phyloP scores from a whole-genome alignment of 2,888 invertebrate species.

The Amphipoea lucens region DNA sequence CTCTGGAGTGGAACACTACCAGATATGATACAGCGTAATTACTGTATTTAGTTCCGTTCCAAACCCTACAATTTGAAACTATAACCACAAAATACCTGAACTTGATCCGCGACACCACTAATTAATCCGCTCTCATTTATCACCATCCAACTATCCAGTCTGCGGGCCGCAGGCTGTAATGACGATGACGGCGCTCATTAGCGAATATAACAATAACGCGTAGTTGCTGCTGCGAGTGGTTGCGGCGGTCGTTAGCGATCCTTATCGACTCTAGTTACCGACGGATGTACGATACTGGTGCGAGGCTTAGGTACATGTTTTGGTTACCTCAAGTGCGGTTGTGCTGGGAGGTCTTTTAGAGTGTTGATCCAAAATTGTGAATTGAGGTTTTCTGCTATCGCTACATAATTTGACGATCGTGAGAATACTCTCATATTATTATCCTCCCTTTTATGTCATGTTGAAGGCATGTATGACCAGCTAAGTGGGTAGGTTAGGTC shows the following conservation, averaged over 20 bases:
- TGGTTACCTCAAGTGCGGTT: neutral
- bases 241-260: conserved; percentile 49
- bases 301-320: conserved; percentile 4
- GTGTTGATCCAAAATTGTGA: neutral
- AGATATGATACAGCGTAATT: conserved; percentile 1
- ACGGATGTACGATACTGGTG: neutral
- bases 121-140: conserved; percentile 50
- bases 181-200: conserved; percentile 59
- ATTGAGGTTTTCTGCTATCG: neutral
- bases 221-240: conserved; percentile 32
- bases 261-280: conserved; percentile 30
- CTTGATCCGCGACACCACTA: conserved; percentile 21
- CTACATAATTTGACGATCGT: neutral
- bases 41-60: neutral
- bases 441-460: too few species aligned
- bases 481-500: neutral
- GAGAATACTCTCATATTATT: neutral
- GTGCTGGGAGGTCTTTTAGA: neutral
- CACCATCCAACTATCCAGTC: conserved; percentile 15
- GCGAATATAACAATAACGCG: conserved; percentile 53
- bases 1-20: neutral
- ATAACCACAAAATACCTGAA: conserved; percentile 1
- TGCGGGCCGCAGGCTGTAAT: conserved; percentile 20
- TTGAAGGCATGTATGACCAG: too few species aligned
- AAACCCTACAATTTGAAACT: conserved; percentile 4